These are phyloP conservation scores for Macropus fuliginosus DNA, from an alignment of 2,797 vertebrate species.

Conservation along the genomic window DNA sequence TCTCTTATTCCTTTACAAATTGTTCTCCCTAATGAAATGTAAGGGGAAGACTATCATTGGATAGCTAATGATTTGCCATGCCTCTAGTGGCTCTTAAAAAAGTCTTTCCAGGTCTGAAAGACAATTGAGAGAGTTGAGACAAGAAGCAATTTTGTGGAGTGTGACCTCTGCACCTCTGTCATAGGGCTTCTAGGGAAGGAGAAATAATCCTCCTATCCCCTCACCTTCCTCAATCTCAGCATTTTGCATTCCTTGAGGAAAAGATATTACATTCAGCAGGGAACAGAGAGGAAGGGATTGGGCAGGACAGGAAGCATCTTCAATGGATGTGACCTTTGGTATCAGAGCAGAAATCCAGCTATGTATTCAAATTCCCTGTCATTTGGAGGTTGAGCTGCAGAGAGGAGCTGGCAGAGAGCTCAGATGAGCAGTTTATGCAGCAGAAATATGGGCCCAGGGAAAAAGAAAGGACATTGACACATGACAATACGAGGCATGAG, in stretches of 20 bases:
- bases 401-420: neutral
- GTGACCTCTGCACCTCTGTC: neutral
- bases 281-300: neutral
- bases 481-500: neutral
- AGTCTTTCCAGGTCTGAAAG: neutral
- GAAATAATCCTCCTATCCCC: neutral
- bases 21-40: neutral
- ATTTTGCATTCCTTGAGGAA: neutral
- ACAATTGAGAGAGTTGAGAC: neutral
- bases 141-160: neutral
- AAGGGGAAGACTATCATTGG: neutral
- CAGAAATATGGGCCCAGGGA: neutral
- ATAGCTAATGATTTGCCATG: neutral
- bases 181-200: neutral
- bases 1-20: neutral
- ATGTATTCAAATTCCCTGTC: neutral
- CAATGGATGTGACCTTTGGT: neutral
- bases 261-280: neutral
- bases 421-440: neutral
- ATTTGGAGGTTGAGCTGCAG: neutral
- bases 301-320: neutral
- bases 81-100: neutral
- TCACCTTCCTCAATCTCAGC: neutral
- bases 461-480: neutral
- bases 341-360: neutral